These are phyloP conservation scores for Meiosimyza platycephala DNA, from an alignment of 2,888 invertebrate genomes.

Conservation along the genomic window DNA sequence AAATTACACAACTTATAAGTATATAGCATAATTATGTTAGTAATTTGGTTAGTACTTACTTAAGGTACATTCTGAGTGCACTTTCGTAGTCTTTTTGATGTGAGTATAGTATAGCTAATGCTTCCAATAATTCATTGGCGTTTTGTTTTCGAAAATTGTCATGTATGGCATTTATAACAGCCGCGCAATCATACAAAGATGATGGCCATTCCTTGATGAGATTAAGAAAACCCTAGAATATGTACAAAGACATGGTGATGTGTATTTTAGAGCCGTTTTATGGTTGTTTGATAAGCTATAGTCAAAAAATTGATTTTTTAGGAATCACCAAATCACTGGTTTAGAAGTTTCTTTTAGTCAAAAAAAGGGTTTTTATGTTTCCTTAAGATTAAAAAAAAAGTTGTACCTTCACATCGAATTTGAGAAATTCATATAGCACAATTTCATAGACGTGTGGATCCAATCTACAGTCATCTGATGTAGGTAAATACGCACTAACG, in stretches of 20 bases:
- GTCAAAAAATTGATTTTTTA: neutral
- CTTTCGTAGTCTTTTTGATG: slow-evolving; percentile 90
- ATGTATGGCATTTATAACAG: slow-evolving; percentile 87
- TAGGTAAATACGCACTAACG: slow-evolving; percentile 83
- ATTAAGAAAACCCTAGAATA: slow-evolving; percentile 78
- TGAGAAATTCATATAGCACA: slow-evolving; percentile 91
- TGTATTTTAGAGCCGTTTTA: too few species aligned
- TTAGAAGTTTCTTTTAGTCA: neutral
- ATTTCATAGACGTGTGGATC: slow-evolving; percentile 91
- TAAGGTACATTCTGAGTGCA: slow-evolving; percentile 90
- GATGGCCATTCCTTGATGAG: slow-evolving; percentile 91
- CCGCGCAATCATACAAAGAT: slow-evolving; percentile 82
- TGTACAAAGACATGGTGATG: too few species aligned
- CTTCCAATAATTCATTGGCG: slow-evolving; percentile 82
- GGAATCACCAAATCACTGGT: neutral
- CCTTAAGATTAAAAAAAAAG: neutral
- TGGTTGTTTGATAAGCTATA: too few species aligned
- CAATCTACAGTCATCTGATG: slow-evolving; percentile 77
- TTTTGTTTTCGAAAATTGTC: slow-evolving; percentile 82
- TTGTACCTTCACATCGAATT: slow-evolving; percentile 74
- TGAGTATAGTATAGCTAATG: slow-evolving; percentile 89
- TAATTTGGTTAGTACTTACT: slow-evolving; percentile 68
- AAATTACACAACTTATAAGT: slow-evolving; percentile 35
- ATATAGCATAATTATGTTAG: neutral
- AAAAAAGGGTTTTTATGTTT: too few species aligned